Conservation (phyloP, 2,888 invertebrate species). For the Acrobasis suavella region DNA sequence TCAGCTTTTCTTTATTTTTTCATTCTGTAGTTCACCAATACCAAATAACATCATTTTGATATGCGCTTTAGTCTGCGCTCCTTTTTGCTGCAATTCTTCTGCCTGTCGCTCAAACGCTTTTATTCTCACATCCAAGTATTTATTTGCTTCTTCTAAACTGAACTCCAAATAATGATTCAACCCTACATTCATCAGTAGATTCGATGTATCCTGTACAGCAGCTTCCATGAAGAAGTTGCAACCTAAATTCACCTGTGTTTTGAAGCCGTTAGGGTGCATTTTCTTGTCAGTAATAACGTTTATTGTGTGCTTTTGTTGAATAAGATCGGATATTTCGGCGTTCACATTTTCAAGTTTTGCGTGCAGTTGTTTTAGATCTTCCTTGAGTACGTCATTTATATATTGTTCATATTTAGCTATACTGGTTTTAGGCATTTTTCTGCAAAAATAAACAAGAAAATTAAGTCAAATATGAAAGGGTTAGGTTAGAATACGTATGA, state of each 20-base stretch:
- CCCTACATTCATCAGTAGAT: constrained; percentile 88
- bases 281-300: constrained; percentile 83
- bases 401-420: constrained; percentile 84
- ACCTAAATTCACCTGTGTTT: constrained; percentile 88
- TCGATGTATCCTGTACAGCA: constrained; percentile 84
- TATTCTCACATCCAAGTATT: constrained; percentile 86
- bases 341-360: constrained; percentile 84
- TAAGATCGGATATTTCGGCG: constrained; percentile 86
- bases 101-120: constrained; percentile 84
- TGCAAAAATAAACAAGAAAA: not conserved
- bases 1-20: constrained; percentile 26
- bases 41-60: constrained; percentile 90
- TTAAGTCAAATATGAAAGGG: not conserved
- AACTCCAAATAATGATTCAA: constrained; percentile 89
- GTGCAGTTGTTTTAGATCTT: constrained; percentile 85
- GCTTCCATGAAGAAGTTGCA: constrained; percentile 92
- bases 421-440: constrained; percentile 48
- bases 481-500: constrained; percentile 5
- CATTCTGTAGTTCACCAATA: constrained; percentile 81
- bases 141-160: constrained; percentile 86
- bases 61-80: constrained; percentile 88
- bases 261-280: constrained; percentile 71
- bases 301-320: constrained; percentile 87
- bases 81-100: constrained; percentile 84
- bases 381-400: constrained; percentile 89